phyloP scores from a whole-genome alignment of 1,140 invertebrate species.

The Scaptomyza hsui region DNA sequence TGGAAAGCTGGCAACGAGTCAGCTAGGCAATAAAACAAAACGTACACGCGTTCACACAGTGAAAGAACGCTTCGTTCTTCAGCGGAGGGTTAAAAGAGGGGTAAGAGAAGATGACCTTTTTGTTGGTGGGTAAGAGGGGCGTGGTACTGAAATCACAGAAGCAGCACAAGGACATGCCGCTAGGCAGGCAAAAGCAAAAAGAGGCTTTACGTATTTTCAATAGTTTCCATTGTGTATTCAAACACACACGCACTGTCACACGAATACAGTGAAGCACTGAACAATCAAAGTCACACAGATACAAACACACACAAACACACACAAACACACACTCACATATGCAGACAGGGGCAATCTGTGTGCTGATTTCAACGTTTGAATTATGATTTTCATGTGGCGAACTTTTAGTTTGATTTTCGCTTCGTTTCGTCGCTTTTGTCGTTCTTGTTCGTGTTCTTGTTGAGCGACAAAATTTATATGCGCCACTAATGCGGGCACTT shows the following conservation, averaged over 20 bases:
- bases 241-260: slow-evolving; percentile 36
- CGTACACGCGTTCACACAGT: slow-evolving; percentile 61
- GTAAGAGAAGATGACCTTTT: slow-evolving; percentile 25
- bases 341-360: slow-evolving; percentile 61
- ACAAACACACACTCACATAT: slow-evolving; percentile 29
- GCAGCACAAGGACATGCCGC: slow-evolving; percentile 76
- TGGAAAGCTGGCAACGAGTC: slow-evolving; percentile 55
- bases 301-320: slow-evolving; percentile 34
- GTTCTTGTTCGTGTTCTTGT: slow-evolving; percentile 28
- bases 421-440: slow-evolving; percentile 72
- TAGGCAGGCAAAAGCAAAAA: slow-evolving; percentile 52
- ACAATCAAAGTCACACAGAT: slow-evolving; percentile 47
- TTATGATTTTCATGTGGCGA: slow-evolving; percentile 79
- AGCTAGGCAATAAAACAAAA: slow-evolving; percentile 77
- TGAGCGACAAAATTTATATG: slow-evolving; percentile 77
- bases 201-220: slow-evolving; percentile 80
- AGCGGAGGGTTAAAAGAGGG: background rate
- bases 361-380: slow-evolving; percentile 76
- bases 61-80: slow-evolving; percentile 14
- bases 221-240: slow-evolving; percentile 73
- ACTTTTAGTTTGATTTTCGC: slow-evolving; percentile 80
- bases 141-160: slow-evolving; percentile 71
- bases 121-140: background rate
- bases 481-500: slow-evolving; percentile 80
- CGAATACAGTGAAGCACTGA: slow-evolving; percentile 22